Evolutionary conservation across 2,888 invertebrate genomes (phyloP), one percentile per base, ranked within the genome.

Genomic region (Dolichopus griseipennis): DNA sequence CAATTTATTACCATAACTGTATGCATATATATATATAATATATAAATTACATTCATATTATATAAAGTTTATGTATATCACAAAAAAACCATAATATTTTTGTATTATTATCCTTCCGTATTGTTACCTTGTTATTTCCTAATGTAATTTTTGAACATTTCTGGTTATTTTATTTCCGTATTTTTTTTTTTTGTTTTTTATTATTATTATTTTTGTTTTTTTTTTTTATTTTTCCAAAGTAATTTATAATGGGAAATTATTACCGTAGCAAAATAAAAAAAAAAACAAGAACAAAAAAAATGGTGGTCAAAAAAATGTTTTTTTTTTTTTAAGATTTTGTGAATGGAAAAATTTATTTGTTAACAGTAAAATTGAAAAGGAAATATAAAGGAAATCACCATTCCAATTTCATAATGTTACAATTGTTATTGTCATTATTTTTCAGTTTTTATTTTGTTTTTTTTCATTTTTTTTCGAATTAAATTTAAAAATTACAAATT

Each of bases 111-210:
- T 52, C 52, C 18, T 52, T 52, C 52, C 52, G 52, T n/a, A 52
- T 52, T 52, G 15, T 52, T 52, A 52, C 52, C 52, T 52, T 52
- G 52, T 52, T 52, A 52, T 52, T 52, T 52, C 52, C 52, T 52
- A 52, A 52, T 52, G 15, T 52, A 52, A 52, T 52, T 52, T 52
- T 27, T 52, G 18, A 52, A 15, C 15, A 52, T 52, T 52, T 52
- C 37, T 37, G 37, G 37, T 37, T 12, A 7, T 37, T 27, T 27
- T 27, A 27, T 27, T 27, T 27, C 27, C 9, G 41, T 41, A 2
- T 15, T 41, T 41, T 41, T 41, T 5, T 41, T 12, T 1, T 41
- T 9, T 9, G 3, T 12, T 41, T 41, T 41, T 15, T 15, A 2
- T 15, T 41, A 6, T 41, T 41, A 41, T 41, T 41, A 15, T 41